Base-by-base conservation (phyloP, 2,113 vertebrate genomes). In the Marmota flaviventris region DNA sequence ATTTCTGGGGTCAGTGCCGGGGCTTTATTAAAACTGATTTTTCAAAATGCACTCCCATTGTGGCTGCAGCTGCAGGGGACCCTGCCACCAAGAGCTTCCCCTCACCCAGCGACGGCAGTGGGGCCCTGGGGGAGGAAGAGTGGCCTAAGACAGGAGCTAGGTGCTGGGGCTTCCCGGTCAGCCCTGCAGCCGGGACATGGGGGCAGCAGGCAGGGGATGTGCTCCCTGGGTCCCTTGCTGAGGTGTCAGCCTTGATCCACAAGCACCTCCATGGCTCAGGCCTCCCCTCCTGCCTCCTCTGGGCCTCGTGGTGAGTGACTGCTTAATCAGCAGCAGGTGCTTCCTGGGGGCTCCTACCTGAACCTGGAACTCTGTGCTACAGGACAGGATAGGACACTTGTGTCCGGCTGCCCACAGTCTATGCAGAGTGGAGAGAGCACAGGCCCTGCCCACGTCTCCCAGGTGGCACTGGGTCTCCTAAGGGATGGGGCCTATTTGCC, bases 21-120 rank as follows among this genome's bases (percentile, higher is more conserved):
- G 97, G 96, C 97, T 99, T 99, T 98, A 99, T 99, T 99, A 98
- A 99, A 99, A 98, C 98, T 98, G 98, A 98, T 98, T 98, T 99
- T 98, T 99, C 99, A 99, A 97, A 93, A 97, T 94, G 93, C 83
- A 93, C 98, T 98, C 98, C 92, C 1, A 1, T 95, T 97, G 67
- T 89, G 96, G 84, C 93, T 97, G 84, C 76, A 95, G 98, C 98
- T 97, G 81, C 93, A 95, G 97, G 53, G 61, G 97, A 95, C 94
- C 88, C 96, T 95, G 94, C 88, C 95, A 42, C 58, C 77, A 96
- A 69, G 92, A 24, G 6, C 12, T 14, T 63, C 53, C 81, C 58
- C 34, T 48, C 93, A 10, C 85, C 72, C 17, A 0, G 78, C 32
- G 70, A 97, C 75, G 39, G 70, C 0, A 48, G 2, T 0, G 0